These are phyloP conservation scores for Diachasma alloeum DNA, from an alignment of 1,140 invertebrate species.

Conservation along the genomic window DNA sequence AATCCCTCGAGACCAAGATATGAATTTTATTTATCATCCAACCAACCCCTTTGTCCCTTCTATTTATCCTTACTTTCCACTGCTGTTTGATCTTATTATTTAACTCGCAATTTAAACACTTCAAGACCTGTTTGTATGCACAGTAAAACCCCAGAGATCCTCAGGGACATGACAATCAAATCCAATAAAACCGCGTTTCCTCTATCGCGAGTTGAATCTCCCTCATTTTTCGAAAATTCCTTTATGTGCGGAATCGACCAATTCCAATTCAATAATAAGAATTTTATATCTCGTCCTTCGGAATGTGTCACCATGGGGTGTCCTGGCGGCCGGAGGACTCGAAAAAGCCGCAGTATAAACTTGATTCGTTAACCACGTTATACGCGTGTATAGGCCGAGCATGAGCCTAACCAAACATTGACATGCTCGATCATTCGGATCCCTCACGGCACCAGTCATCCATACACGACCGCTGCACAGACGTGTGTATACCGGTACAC, in stretches of 20 bases:
- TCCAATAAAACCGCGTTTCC: not conserved
- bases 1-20: not conserved
- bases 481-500: not conserved
- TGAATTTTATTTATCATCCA: slow-evolving; percentile 13
- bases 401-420: slow-evolving; percentile 63
- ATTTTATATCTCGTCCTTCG: not conserved
- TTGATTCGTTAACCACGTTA: slow-evolving; percentile 56
- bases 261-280: too few species aligned
- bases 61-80: slow-evolving; percentile 52
- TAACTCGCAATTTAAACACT: slow-evolving; percentile 63
- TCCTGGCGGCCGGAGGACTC: slow-evolving; percentile 8
- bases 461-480: slow-evolving; percentile 9
- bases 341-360: slow-evolving; percentile 53
- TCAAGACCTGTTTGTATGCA: slow-evolving; percentile 21
- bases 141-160: not conserved
- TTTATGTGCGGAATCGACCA: too few species aligned
- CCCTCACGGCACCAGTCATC: slow-evolving; percentile 41
- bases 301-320: not conserved
- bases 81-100: slow-evolving; percentile 65
- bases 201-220: too few species aligned
- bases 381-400: slow-evolving; percentile 38
- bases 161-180: not conserved
- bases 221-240: too few species aligned
- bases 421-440: slow-evolving; percentile 64
- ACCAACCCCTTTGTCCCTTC: not conserved